Conservation (phyloP, 2,113 vertebrate genomes). For the human region DNA sequence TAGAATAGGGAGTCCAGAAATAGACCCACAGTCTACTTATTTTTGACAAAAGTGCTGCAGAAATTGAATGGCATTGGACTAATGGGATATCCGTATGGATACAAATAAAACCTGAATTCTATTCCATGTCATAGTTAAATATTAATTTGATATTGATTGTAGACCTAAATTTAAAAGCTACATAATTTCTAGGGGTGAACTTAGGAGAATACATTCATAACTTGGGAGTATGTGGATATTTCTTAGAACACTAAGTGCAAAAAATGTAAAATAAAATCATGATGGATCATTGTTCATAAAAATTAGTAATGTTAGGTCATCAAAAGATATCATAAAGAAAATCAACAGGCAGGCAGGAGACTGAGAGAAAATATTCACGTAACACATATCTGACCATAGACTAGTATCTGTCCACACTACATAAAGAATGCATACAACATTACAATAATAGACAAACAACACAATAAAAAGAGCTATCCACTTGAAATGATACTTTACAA, state of each 20-base stretch:
- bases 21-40: not conserved
- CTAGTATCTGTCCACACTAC: not conserved
- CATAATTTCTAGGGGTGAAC: not conserved
- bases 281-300: not conserved
- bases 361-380: not conserved
- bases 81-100: not conserved
- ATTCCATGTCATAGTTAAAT: not conserved
- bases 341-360: not conserved
- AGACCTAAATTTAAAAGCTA: not conserved
- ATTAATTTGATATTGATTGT: not conserved
- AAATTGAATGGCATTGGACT: not conserved
- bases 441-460: not conserved
- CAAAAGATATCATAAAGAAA: not conserved
- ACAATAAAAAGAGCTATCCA: accelerated
- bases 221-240: not conserved
- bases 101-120: not conserved
- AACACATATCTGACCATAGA: not conserved
- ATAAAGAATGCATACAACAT: not conserved
- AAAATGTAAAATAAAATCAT: not conserved
- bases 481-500: no score
- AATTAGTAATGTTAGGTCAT: not conserved
- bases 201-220: not conserved
- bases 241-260: not conserved
- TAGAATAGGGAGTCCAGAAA: not conserved
- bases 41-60: not conserved